Evolutionary conservation across 92 coral and sea anemone species (phyloP), one percentile per base, ranked within the genome.

Genomic region (Palythoa grandis): DNA sequence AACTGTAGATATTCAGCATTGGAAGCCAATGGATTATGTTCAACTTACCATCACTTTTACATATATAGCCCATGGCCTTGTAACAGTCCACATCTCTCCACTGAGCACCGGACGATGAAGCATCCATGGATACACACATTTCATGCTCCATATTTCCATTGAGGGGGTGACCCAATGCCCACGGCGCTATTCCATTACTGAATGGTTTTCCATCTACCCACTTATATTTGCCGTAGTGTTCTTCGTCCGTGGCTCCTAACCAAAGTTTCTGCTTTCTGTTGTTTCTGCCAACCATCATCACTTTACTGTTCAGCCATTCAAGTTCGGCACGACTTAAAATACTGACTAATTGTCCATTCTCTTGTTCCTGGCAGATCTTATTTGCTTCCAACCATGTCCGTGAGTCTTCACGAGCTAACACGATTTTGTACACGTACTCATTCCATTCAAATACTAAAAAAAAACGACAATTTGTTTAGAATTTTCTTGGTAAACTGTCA

Each of bases 331-430:
- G 87, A 78, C 91, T 87, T 20, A 91, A 61, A 16, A 93, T 88
- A 76, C 95, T 93, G 35, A 86, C 93, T 65, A 93, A 84, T 19
- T 93, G 91, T 1, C 93, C 97, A 72, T 88, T 90, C 88, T 93
- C 97, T 17, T 78, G 74, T 5, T 86, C 85, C 77, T 82, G 85
- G 87, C 97, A 93, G 48, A 89, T 85, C 68, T 92, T 88, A 50
- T 93, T 94, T 29, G 97, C 97, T 65, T 93, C 97, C 85, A 72
- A 85, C 92, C 95, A 93, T 8, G 97, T 93, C 40, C 97, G 89
- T 58, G 52, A 37, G 90, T 93, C 97, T 50, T 93, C 97, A 39
- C 88, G 76, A 37, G 76, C 65, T 11, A 89, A 84, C 47, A 93
- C 93, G 4, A 93, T 48, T 87, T 93, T 93, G 93, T 93, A 93